These are phyloP conservation scores for Sinella curviseta DNA, from an alignment of 1,140 invertebrate genomes.

Conservation along the genomic window DNA sequence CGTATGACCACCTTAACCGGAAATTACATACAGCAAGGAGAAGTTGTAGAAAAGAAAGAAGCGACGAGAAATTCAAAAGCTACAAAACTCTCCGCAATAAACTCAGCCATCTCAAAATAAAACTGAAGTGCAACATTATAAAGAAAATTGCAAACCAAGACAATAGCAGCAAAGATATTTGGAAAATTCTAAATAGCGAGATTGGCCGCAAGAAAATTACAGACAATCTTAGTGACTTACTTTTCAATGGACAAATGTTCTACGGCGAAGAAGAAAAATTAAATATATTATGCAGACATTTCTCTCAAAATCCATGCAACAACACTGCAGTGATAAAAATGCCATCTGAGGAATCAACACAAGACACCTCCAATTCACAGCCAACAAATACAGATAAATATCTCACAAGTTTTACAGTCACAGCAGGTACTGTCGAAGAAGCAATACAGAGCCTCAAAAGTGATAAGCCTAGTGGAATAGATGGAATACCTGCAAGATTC, in stretches of 20 bases:
- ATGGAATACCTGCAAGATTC: not conserved
- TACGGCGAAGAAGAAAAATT: not conserved
- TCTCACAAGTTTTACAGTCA: not conserved
- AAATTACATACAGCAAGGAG: not conserved
- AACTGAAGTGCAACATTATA: not conserved
- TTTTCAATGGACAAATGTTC: not conserved
- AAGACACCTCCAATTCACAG: not conserved
- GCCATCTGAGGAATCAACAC: not conserved
- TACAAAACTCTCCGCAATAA: not conserved
- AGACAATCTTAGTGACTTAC: not conserved
- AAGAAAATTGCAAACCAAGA: not conserved
- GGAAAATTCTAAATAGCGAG: not conserved
- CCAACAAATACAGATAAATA: not conserved
- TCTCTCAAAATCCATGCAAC: not conserved
- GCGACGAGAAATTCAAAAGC: not conserved
- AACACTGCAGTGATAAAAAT: not conserved
- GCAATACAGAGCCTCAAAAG: not conserved
- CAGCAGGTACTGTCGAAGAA: not conserved
- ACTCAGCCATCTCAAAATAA: not conserved
- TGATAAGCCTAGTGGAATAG: not conserved
- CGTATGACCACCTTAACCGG: not conserved
- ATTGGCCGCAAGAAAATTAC: not conserved
- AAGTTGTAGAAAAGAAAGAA: too few relatives aligned
- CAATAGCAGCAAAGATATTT: not conserved
- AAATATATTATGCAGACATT: not conserved